phyloP scores from a whole-genome alignment of 2,113 vertebrate genomes.

The Microtus ochrogaster region DNA sequence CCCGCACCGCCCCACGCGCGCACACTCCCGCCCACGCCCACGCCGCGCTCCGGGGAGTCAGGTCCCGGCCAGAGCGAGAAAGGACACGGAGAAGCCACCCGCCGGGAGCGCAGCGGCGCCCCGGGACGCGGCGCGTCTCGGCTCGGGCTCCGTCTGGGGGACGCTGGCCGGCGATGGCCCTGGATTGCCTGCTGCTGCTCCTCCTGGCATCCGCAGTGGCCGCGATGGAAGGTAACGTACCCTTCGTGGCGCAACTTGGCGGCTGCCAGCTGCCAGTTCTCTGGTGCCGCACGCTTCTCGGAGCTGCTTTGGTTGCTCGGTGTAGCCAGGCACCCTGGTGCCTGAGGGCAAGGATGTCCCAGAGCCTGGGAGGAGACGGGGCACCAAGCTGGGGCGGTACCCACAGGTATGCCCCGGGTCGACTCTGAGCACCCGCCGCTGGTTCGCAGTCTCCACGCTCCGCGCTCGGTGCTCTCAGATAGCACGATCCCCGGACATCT shows the following conservation, averaged over 20 bases:
- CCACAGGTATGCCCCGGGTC: conserved; percentile 44
- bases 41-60: conserved; percentile 70
- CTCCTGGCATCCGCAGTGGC: conserved; percentile 87
- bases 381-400: conserved; percentile 31
- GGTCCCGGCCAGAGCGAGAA: conserved; percentile 78
- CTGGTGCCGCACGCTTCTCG: not conserved
- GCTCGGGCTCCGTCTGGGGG: conserved; percentile 71
- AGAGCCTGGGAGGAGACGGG: not conserved
- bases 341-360: not conserved
- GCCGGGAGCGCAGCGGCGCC: conserved; percentile 79
- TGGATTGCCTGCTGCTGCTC: conserved; percentile 86
- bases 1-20: conserved; percentile 82
- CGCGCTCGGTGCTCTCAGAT: not conserved
- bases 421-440: not conserved
- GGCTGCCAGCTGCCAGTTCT: not conserved
- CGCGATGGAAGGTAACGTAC: conserved; percentile 88
- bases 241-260: conserved; percentile 60
- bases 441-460: not conserved
- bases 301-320: not conserved
- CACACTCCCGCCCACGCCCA: conserved; percentile 79
- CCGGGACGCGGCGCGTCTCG: conserved; percentile 78
- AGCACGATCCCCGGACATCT: not conserved
- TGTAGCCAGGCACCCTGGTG: not conserved
- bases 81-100: conserved; percentile 78
- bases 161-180: conserved; percentile 84